Conservation (phyloP, 2,797 vertebrate species). For the Oreortyx pictus region DNA sequence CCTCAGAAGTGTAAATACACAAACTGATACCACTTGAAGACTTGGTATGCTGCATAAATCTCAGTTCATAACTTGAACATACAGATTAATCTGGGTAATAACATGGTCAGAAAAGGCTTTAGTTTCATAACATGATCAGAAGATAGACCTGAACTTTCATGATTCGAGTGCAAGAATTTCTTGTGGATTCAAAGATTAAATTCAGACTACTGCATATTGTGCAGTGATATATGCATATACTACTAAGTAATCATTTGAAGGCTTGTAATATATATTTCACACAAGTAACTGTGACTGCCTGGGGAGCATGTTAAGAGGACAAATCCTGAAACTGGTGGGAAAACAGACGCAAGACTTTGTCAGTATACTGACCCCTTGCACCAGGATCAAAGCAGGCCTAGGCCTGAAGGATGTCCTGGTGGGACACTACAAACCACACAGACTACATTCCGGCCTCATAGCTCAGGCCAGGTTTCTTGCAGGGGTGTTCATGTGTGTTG, state of each 20-base stretch:
- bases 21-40: background rate
- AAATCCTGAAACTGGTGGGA: background rate
- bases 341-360: background rate
- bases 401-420: accelerated
- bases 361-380: background rate
- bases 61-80: background rate
- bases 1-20: background rate
- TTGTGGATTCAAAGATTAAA: background rate
- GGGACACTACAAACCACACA: accelerated
- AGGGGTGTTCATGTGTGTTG: accelerated
- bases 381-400: background rate
- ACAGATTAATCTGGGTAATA: background rate
- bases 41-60: background rate
- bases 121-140: background rate
- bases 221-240: background rate
- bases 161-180: background rate
- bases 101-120: background rate
- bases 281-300: accelerated
- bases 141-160: background rate
- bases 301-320: background rate
- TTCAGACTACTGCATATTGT: background rate
- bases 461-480: accelerated
- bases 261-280: background rate
- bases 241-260: background rate
- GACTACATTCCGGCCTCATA: background rate